Evolutionary conservation across 2,888 invertebrate genomes (phyloP), one percentile per base, ranked within the genome.

Genomic region (Nemotelus pantherinus): DNA sequence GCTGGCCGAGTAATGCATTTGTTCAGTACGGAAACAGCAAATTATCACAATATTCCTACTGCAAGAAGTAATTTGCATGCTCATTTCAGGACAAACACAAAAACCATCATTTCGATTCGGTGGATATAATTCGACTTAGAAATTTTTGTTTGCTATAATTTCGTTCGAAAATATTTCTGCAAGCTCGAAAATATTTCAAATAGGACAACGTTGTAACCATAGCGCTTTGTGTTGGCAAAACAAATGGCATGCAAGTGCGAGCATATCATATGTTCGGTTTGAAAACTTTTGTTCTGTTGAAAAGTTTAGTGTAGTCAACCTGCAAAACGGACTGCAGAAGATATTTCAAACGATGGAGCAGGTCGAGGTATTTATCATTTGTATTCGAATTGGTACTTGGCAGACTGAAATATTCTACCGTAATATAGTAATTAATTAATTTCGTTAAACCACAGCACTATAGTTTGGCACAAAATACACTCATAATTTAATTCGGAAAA

Each of bases 151-250:
- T 25, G 25, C 25, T 25, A 25, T 25, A 25, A 25, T 1, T 25
- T 25, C 25, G 25, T 25, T 25, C 1, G 25, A 25, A 25, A 25
- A 25, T 25, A 25, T 25, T 25, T 25, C 25, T 25, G 25, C 25
- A 25, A 25, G 25, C 25, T 41, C n/a, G n/a, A 47, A 45, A 47
- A 47, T 47, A 7, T 65, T 45, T 65, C 2, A 47, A 44, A 65
- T 25, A 45, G 45, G 10, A 44, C 41, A 72, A 55, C 39, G 58
- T 48, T 55, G 79, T 79, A 74, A 75, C 77, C 77, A 79, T 79
- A 77, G 77, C 67, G 60, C n/a, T 74, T 67, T 68, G 63, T 68
- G 78, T 79, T 79, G 74, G 77, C 79, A 79, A 64, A 79, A 79
- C 79, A 79, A 74, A 77, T 63, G 41, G 63, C 39, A 55, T 2